phyloP scores from a whole-genome alignment of 1,140 invertebrate species.

The Drosophila bipectinata region DNA sequence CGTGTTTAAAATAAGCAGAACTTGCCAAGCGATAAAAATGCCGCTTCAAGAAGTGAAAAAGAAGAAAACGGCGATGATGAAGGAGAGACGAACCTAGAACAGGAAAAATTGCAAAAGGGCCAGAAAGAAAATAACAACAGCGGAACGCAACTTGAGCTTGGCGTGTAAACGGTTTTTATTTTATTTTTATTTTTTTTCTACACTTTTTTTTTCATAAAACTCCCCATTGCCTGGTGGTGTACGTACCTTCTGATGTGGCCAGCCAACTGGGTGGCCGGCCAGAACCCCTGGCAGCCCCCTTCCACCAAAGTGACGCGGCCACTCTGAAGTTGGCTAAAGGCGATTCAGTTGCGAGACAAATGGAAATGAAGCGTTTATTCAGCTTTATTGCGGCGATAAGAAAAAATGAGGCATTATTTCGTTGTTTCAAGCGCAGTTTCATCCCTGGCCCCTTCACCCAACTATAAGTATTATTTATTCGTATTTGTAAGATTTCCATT shows the following conservation, averaged over 20 bases:
- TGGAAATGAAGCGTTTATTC: slow-evolving; percentile 83
- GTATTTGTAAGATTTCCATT: slow-evolving; percentile 61
- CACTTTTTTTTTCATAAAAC: slow-evolving; percentile 13
- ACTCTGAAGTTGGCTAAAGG: slow-evolving; percentile 65
- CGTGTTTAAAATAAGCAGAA: slow-evolving; percentile 80
- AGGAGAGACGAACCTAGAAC: slow-evolving; percentile 56
- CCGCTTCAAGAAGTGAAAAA: slow-evolving; percentile 53
- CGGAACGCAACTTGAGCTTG: slow-evolving; percentile 59
- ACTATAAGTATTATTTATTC: slow-evolving; percentile 56
- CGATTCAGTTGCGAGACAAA: slow-evolving; percentile 77
- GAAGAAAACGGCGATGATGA: slow-evolving; percentile 49
- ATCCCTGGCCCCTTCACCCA: slow-evolving; percentile 17
- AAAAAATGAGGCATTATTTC: slow-evolving; percentile 82
- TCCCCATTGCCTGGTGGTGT: slow-evolving; percentile 18
- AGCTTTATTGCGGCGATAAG: slow-evolving; percentile 83
- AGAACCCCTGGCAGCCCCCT: slow-evolving; percentile 30
- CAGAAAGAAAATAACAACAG: slow-evolving; percentile 30
- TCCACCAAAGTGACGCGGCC: slow-evolving; percentile 61
- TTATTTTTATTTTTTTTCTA: slow-evolving; percentile 27
- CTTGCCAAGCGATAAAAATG: slow-evolving; percentile 76
- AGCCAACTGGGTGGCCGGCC: slow-evolving; percentile 64
- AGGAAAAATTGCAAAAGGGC: slow-evolving; percentile 53
- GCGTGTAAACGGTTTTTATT: slow-evolving; percentile 76
- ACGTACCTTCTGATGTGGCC: slow-evolving; percentile 63
- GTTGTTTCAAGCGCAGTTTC: slow-evolving; percentile 69